Percentiles rank a stretch among this genome's conserved stretches.
phyloP scores from a whole-genome alignment of 2,797 vertebrate species.

The Cirrhinus molitorella region DNA sequence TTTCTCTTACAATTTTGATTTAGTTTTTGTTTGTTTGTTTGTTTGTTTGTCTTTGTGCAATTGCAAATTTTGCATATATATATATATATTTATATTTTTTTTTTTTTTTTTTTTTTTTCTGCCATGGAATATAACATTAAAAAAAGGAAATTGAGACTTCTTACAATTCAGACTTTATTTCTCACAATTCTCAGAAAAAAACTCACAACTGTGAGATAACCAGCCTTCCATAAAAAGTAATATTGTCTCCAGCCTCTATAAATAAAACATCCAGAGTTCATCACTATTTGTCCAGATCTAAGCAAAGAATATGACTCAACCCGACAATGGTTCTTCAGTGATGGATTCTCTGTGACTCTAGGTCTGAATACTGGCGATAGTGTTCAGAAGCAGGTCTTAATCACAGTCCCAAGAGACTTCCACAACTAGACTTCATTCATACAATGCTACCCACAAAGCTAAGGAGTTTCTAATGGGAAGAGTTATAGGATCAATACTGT shows the following conservation, averaged over 20 bases:
- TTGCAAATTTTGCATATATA: no score
- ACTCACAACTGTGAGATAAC: no score
- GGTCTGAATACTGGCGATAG: slow-evolving; percentile 72
- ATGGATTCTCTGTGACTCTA: slow-evolving; percentile 62
- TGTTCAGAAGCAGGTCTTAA: slow-evolving; percentile 68
- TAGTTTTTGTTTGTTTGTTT: no score
- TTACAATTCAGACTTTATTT: no score
- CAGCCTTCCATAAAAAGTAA: not conserved
- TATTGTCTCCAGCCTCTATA: not conserved
- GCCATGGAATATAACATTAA: no score
- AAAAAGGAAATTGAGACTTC: no score
- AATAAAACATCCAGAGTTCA: not conserved
- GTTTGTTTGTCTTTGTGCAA: no score
- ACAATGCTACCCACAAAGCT: slow-evolving; percentile 75
- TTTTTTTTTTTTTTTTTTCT: no score
- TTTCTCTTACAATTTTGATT: no score
- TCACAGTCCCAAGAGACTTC: slow-evolving; percentile 67
- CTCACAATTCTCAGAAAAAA: no score
- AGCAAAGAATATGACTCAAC: slow-evolving; percentile 39
- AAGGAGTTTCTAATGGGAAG: slow-evolving; percentile 80
- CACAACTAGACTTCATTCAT: slow-evolving; percentile 76
- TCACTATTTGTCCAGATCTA: not conserved
- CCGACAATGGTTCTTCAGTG: slow-evolving; percentile 68
- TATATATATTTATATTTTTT: no score
- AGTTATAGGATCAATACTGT: slow-evolving; percentile 83